These are phyloP conservation scores for Zaprionus obscuricornis DNA, from an alignment of 2,888 invertebrate genomes.

Conservation along the genomic window DNA sequence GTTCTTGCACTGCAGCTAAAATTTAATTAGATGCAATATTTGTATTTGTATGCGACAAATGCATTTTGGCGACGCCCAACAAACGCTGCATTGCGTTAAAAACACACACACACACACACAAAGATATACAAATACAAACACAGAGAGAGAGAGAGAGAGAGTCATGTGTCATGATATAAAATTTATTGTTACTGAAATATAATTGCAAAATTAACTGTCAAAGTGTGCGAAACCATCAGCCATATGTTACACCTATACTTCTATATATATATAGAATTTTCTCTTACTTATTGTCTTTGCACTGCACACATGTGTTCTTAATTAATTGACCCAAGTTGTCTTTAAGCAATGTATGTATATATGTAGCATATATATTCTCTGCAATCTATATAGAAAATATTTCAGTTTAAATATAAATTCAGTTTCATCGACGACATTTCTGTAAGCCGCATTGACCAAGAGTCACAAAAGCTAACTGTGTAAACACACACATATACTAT, in stretches of 20 bases:
- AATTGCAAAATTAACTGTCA: conserved; percentile 83
- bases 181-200: conserved; percentile 83
- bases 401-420: conserved; percentile 23
- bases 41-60: conserved; percentile 61
- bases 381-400: conserved; percentile 17
- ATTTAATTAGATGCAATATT: conserved; percentile 80
- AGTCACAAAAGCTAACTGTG: conserved; percentile 26
- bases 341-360: too few relatives aligned
- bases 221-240: conserved; percentile 73
- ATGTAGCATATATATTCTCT: conserved; percentile 24
- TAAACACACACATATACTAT: neutral
- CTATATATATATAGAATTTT: neutral
- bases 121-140: conserved; percentile 12
- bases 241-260: conserved; percentile 52
- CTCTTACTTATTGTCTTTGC: too few relatives aligned
- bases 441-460: conserved; percentile 41
- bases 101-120: conserved; percentile 22
- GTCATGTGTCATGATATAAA: conserved; percentile 71
- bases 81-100: conserved; percentile 43
- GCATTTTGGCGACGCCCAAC: conserved; percentile 25
- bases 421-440: too few relatives aligned
- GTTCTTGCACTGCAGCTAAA: conserved; percentile 60
- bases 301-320: conserved; percentile 43
- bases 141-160: conserved; percentile 49
- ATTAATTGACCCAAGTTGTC: conserved; percentile 47